phyloP scores from a whole-genome alignment of 2,797 vertebrate genomes.

The Coregonus sp. region DNA sequence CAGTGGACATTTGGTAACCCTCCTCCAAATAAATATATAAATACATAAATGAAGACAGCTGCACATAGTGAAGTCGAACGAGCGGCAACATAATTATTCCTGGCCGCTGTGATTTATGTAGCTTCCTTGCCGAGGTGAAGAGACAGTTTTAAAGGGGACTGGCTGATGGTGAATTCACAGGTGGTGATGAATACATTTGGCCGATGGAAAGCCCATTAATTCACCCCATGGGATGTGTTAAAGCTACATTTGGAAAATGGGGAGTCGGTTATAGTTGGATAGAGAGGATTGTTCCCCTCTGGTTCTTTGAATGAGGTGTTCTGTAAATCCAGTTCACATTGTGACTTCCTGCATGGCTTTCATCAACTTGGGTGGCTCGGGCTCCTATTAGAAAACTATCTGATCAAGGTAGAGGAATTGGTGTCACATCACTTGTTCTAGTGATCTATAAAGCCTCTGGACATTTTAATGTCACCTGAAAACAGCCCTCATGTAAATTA shows the following conservation, averaged over 20 bases:
- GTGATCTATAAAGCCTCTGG: not conserved
- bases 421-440: not conserved
- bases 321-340: not conserved
- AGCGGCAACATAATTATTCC: constrained; percentile 14
- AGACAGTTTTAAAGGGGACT: constrained; percentile 25
- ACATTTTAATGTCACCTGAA: not conserved
- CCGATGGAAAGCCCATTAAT: constrained; percentile 4
- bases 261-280: not conserved
- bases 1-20: not conserved
- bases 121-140: constrained; percentile 29
- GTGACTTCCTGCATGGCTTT: not conserved
- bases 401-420: too few species aligned
- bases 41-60: not conserved
- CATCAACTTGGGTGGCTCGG: not conserved
- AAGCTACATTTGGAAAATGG: constrained; percentile 19
- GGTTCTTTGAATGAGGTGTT: constrained; percentile 1
- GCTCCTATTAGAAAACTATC: too few species aligned
- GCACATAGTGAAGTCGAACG: not conserved
- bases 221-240: constrained; percentile 27
- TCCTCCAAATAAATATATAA: not conserved
- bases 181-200: constrained; percentile 42
- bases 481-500: too few species aligned
- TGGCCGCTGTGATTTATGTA: constrained; percentile 32
- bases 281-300: not conserved
- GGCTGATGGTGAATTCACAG: constrained; percentile 30